Percentiles rank a stretch among this genome's conserved stretches.
phyloP scores from a whole-genome alignment of 2,888 invertebrate species.

The Galerucella nymphaeae region DNA sequence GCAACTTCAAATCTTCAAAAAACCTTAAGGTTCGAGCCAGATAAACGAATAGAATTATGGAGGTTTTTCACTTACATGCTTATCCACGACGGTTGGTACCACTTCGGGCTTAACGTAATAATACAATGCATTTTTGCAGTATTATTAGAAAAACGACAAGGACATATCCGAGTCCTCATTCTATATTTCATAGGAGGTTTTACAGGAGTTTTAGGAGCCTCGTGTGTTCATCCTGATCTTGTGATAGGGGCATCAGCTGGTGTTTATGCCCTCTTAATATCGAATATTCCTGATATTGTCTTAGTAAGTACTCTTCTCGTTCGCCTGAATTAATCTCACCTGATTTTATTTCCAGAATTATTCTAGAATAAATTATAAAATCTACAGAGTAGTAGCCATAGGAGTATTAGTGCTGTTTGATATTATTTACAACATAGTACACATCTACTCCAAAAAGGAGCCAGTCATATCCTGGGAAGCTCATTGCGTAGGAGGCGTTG shows the following conservation, averaged over 20 bases:
- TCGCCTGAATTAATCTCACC: slow-evolving; percentile 44
- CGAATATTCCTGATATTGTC: slow-evolving; percentile 86
- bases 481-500: slow-evolving; percentile 76
- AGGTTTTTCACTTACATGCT: slow-evolving; percentile 83
- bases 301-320: slow-evolving; percentile 66
- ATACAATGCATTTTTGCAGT: slow-evolving; percentile 73
- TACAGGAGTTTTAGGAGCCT: slow-evolving; percentile 80
- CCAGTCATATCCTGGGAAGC: slow-evolving; percentile 77
- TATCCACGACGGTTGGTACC: slow-evolving; percentile 80
- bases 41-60: slow-evolving; percentile 79
- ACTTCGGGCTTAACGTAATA: slow-evolving; percentile 80
- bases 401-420: slow-evolving; percentile 75
- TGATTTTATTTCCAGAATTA: slow-evolving; percentile 64
- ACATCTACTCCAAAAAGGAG: slow-evolving; percentile 64
- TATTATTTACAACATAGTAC: slow-evolving; percentile 69
- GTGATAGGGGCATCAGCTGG: slow-evolving; percentile 92
- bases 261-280: slow-evolving; percentile 87
- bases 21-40: slow-evolving; percentile 71
- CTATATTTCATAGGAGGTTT: slow-evolving; percentile 82
- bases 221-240: slow-evolving; percentile 79
- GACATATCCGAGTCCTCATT: slow-evolving; percentile 74
- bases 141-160: slow-evolving; percentile 77
- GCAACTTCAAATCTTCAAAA: slow-evolving; percentile 46
- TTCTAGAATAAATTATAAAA: slow-evolving; percentile 62
- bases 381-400: slow-evolving; percentile 71